phyloP scores from a whole-genome alignment of 1,140 invertebrate species.

The Diorhabda carinulata region DNA sequence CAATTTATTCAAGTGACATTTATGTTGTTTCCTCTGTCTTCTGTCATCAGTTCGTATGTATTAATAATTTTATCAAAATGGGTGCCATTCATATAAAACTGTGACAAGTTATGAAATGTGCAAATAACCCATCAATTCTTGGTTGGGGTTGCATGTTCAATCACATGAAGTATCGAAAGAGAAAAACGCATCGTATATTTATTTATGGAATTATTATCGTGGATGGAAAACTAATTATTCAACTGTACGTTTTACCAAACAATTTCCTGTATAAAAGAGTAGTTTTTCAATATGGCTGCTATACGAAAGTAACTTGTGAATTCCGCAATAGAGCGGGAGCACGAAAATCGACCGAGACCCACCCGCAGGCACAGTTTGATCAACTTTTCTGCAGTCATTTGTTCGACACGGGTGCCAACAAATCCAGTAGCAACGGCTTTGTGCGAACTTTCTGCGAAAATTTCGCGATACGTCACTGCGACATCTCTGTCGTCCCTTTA shows the following conservation, averaged over 20 bases:
- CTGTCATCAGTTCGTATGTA: no score
- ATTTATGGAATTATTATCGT: no score
- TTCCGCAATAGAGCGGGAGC: neutral
- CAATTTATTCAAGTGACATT: no score
- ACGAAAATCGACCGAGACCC: constrained; percentile 27
- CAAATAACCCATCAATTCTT: no score
- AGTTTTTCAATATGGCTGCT: constrained; percentile 1
- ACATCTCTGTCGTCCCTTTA: constrained; percentile 19
- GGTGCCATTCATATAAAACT: no score
- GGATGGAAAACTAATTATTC: no score
- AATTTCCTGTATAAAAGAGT: constrained; percentile 7
- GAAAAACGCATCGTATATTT: no score
- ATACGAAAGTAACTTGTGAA: constrained; percentile 7
- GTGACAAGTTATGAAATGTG: no score
- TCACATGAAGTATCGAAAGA: no score
- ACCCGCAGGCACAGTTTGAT: constrained; percentile 41
- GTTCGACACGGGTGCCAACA: constrained; percentile 47
- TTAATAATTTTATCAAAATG: no score
- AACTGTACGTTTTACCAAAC: neutral
- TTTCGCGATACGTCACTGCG: constrained; percentile 19
- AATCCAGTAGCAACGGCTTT: constrained; percentile 43
- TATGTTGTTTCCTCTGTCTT: no score
- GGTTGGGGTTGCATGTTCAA: no score
- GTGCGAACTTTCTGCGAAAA: constrained; percentile 32
- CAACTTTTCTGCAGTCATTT: constrained; percentile 46